A percentile compares a stretch with the other conserved stretches of the same genome.
Evolutionary conservation across 2,797 vertebrate species (phyloP).

Genomic region (Phoeniculus purpureus): DNA sequence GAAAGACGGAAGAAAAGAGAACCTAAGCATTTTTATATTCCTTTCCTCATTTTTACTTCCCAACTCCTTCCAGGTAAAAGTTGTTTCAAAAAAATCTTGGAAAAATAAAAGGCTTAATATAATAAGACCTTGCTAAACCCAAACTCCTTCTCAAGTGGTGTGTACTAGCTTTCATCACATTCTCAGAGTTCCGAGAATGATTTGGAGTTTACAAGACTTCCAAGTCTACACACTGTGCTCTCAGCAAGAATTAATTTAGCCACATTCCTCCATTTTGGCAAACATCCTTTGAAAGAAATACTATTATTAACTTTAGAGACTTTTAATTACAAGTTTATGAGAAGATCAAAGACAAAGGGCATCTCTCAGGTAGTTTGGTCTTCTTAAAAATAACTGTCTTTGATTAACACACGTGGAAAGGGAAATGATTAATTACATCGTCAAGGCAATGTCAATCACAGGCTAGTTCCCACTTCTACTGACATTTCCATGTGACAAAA

Average conservation of each 20-base stretch:
- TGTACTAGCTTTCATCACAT: no score
- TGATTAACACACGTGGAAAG: slow-evolving; percentile 45
- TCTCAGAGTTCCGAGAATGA: neutral
- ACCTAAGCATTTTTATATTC: neutral
- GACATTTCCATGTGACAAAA: slow-evolving; percentile 69
- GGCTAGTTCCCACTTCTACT: slow-evolving; percentile 41
- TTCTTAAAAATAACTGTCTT: slow-evolving; percentile 36
- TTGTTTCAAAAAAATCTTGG: neutral
- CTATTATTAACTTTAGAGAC: slow-evolving; percentile 50
- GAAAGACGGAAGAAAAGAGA: neutral
- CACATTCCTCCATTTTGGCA: slow-evolving; percentile 7
- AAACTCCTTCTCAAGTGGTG: neutral
- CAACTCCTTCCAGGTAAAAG: neutral
- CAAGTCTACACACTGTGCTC: neutral
- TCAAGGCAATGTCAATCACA: slow-evolving; percentile 77
- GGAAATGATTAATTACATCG: slow-evolving; percentile 74
- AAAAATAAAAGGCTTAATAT: neutral
- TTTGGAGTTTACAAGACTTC: neutral
- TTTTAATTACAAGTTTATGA: slow-evolving; percentile 67
- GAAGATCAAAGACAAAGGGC: slow-evolving; percentile 43
- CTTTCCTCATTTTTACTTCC: neutral
- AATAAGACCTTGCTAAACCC: neutral
- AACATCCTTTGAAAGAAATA: slow-evolving; percentile 18
- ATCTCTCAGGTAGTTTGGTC: slow-evolving; percentile 36
- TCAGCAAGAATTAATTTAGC: neutral